Percentiles rank a stretch among this genome's conserved stretches.
Evolutionary conservation across 2,113 vertebrate genomes (phyloP).

Genomic region (Paraplagusia blochii): DNA sequence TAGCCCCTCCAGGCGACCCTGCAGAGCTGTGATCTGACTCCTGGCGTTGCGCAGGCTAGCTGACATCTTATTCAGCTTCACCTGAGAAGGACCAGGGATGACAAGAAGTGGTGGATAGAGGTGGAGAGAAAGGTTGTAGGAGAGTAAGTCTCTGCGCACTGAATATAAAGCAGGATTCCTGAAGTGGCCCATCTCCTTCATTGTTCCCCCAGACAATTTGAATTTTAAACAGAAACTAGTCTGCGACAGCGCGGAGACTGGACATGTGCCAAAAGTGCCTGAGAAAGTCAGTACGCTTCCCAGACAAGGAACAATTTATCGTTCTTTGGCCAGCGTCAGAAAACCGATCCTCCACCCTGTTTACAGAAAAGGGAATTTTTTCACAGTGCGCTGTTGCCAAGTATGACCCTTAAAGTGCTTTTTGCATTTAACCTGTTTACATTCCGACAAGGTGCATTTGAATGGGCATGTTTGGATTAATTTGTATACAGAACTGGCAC

Average conservation of each 20-base stretch:
- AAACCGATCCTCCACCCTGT: conserved; percentile 36
- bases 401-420: conserved; percentile 40
- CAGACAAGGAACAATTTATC: conserved; percentile 31
- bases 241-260: conserved; percentile 26
- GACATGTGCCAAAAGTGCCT: conserved; percentile 41
- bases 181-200: conserved; percentile 34
- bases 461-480: conserved; percentile 11
- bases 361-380: conserved; percentile 55
- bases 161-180: conserved; percentile 57
- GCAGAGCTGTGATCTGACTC: conserved; percentile 81
- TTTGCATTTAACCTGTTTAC: conserved; percentile 47
- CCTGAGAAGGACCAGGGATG: conserved; percentile 62
- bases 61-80: conserved; percentile 86
- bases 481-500: neutral
- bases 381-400: conserved; percentile 42
- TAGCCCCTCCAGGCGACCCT: conserved; percentile 83
- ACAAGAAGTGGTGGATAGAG: neutral
- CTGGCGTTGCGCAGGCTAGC: conserved; percentile 84
- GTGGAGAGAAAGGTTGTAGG: conserved; percentile 1
- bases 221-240: conserved; percentile 40
- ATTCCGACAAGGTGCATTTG: conserved; percentile 38
- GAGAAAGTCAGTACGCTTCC: conserved; percentile 39
- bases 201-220: conserved; percentile 41
- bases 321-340: conserved; percentile 35
- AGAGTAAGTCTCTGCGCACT: conserved; percentile 31